Conservation (phyloP, 2,888 invertebrate species). For the Pseudococcus viburni region DNA sequence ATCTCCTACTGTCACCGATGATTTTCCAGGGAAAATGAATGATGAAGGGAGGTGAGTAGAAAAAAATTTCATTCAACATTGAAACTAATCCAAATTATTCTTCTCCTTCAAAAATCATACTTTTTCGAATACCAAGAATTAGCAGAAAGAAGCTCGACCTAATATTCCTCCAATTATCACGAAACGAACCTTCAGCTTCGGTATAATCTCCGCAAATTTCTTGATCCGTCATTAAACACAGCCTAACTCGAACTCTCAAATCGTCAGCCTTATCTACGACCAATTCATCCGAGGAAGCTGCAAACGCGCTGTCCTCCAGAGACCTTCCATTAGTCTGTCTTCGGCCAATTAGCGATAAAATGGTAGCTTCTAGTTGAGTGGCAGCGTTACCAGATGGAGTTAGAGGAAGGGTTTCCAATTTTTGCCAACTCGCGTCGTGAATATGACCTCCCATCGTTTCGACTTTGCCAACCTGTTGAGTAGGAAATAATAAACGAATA, state of each 20-base stretch:
- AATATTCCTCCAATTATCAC: background rate
- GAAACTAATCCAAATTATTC: too few relatives aligned
- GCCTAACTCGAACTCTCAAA: slow-evolving; percentile 80
- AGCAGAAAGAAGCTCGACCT: background rate
- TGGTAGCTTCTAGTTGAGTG: slow-evolving; percentile 80
- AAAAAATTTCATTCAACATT: background rate
- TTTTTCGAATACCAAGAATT: background rate
- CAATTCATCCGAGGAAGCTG: slow-evolving; percentile 76
- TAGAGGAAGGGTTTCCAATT: slow-evolving; percentile 81
- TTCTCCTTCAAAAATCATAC: background rate
- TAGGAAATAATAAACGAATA: background rate
- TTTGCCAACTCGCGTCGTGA: slow-evolving; percentile 75
- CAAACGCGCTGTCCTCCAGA: slow-evolving; percentile 73
- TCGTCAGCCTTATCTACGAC: slow-evolving; percentile 73
- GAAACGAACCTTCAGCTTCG: slow-evolving; percentile 85
- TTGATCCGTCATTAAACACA: slow-evolving; percentile 85
- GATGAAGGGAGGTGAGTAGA: background rate
- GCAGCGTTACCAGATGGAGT: slow-evolving; percentile 81
- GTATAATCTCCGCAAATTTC: slow-evolving; percentile 88
- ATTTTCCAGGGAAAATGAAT: background rate
- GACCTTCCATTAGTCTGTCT: slow-evolving; percentile 73
- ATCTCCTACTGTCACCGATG: background rate
- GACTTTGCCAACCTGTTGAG: slow-evolving; percentile 69
- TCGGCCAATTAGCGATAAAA: slow-evolving; percentile 76
- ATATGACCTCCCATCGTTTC: slow-evolving; percentile 68